Base-by-base conservation (phyloP, 2,113 vertebrate species). In the Siphamia tubifer region DNA sequence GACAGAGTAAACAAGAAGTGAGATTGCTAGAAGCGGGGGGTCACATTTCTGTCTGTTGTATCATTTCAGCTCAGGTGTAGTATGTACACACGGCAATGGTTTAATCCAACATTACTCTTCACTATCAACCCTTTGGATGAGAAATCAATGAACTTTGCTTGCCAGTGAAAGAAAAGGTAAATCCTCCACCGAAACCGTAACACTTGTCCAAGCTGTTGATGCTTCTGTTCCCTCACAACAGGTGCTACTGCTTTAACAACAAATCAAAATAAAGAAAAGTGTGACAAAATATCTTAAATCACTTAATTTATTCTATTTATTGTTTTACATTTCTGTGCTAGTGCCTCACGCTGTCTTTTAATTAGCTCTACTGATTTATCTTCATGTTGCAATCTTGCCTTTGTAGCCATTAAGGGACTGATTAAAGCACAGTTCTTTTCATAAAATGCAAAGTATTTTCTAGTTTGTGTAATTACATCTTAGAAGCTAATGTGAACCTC, bases 1-100 rank as follows among this genome's bases (percentile, higher is more conserved):
- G 82, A 79, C 78, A 75, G 70, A 66, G 72, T 77, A 87, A 85
- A 85, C 84, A 83, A 31, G 55, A 44, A 52, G 36, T 52, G 68
- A 62, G 65, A 77, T 55, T 42, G 63, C 63, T 61, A 63, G 4
- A 30, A 78, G 72, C 82, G 56, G 58, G 40, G 58, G 74, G 78
- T 77, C 60, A 54, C 57, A 24, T 60, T 55, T 71, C 43, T 48
- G 66, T 25, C 47, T 5, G 39, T 19, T 43, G 34, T 63, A 64
- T 79, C 81, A 78, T 78, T 72, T 78, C 36, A 54, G 63, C 48
- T 20, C 16, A 44, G 60, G 40, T 64, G 17, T 19, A 25, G 40
- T 25, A 43, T 36, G 28, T 36, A 31, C 42, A 55, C 16, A 8
- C 17, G 8, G 39, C 39, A 44, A 21, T 21, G 34, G 56, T 71